Percentiles rank a stretch among this genome's conserved stretches.
phyloP scores from a whole-genome alignment of 2,113 vertebrate species.

The Dinomys branickii region DNA sequence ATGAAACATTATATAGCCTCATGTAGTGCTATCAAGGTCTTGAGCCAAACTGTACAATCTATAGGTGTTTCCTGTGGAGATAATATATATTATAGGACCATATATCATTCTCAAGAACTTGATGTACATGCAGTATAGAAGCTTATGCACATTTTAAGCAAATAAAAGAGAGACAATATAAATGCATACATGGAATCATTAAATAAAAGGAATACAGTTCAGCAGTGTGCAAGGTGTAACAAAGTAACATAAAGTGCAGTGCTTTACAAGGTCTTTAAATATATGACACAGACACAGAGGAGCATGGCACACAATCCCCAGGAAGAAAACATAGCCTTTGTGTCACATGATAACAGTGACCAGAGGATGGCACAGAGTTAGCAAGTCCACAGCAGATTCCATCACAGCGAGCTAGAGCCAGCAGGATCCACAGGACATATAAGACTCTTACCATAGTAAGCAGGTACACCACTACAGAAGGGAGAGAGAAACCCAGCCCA shows the following conservation, averaged over 20 bases:
- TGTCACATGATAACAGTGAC: background rate
- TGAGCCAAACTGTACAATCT: background rate
- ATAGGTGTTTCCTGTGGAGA: background rate
- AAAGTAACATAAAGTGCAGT: background rate
- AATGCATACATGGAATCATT: background rate
- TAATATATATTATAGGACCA: background rate
- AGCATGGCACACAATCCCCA: background rate
- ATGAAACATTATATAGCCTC: background rate
- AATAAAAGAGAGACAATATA: background rate
- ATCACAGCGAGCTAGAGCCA: background rate
- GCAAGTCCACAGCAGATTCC: background rate
- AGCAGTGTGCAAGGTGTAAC: background rate
- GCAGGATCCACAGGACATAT: background rate
- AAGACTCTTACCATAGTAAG: background rate
- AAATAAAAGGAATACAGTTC: background rate
- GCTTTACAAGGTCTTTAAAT: background rate
- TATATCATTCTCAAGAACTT: background rate
- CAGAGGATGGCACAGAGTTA: background rate
- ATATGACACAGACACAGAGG: background rate
- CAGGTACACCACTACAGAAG: background rate
- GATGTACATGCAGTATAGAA: background rate
- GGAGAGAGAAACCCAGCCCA: background rate
- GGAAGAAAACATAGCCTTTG: background rate
- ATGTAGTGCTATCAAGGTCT: background rate
- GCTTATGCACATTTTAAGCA: background rate